Evolutionary conservation across 2,888 invertebrate species (phyloP).

Genomic region (Alitta virens): DNA sequence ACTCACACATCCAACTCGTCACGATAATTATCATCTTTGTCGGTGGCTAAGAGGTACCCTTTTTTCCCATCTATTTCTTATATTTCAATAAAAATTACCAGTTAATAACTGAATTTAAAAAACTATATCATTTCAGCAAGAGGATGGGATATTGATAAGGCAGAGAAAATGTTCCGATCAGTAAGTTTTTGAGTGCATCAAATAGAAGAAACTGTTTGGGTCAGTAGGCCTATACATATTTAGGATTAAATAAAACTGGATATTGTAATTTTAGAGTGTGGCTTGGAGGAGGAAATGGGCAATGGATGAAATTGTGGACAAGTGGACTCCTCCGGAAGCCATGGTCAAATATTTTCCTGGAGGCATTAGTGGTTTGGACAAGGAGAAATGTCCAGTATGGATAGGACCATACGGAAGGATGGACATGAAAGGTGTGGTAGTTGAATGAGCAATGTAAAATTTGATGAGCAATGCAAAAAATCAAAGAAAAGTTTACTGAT

Average conservation of each 20-base stretch:
- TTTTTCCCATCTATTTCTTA: no score
- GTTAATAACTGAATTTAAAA: no score
- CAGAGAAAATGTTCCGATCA: conserved; percentile 5
- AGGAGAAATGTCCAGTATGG: background rate
- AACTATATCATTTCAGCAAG: conserved; percentile 5
- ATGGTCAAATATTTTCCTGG: conserved; percentile 73
- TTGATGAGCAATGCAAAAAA: no score
- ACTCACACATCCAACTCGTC: background rate
- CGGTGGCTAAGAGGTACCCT: background rate
- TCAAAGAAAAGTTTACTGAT: no score
- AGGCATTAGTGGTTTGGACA: conserved; percentile 58
- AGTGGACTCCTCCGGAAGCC: conserved; percentile 39
- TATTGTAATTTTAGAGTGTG: no score
- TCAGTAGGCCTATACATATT: no score
- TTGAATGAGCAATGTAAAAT: no score
- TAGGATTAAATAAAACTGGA: no score
- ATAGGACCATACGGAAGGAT: conserved; percentile 2
- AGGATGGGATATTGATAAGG: conserved; percentile 3
- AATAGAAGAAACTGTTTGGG: no score
- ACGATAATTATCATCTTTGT: background rate
- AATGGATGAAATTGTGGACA: conserved; percentile 1
- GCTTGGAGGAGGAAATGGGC: conserved; percentile 4
- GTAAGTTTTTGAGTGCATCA: background rate
- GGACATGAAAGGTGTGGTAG: conserved; percentile 8
- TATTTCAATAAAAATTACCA: no score